Conservation (phyloP, 2,888 invertebrate genomes). For the Mesochorus sp. region DNA sequence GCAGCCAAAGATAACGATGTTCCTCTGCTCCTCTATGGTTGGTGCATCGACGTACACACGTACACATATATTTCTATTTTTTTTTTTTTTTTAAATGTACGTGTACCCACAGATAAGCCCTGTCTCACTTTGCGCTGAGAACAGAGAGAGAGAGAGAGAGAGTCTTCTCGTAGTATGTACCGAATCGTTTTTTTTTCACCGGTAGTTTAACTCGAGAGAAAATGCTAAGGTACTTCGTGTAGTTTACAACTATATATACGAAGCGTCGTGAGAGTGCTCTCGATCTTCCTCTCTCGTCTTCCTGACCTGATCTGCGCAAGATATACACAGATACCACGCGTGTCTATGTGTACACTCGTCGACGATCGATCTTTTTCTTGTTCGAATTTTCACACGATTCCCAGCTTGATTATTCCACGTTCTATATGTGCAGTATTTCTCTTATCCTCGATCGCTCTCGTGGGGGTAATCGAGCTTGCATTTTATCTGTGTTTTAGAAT, state of each 20-base stretch:
- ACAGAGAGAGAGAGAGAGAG: too few species aligned
- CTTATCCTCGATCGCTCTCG: constrained; percentile 6
- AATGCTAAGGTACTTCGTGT: constrained; percentile 17
- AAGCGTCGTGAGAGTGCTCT: constrained; percentile 57
- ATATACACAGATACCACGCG: too few species aligned
- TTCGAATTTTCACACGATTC: constrained; percentile 43
- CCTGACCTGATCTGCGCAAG: constrained; percentile 23
- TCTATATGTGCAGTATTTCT: background rate
- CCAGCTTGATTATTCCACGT: background rate
- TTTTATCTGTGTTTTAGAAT: background rate
- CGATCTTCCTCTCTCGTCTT: constrained; percentile 25
- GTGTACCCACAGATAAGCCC: background rate
- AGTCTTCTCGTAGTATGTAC: background rate
- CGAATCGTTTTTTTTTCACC: constrained; percentile 22
- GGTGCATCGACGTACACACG: background rate
- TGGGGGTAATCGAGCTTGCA: background rate
- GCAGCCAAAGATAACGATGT: constrained; percentile 54
- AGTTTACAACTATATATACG: background rate
- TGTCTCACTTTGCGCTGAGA: background rate
- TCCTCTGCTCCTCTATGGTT: constrained; percentile 20
- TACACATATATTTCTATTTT: background rate
- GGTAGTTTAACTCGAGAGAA: constrained; percentile 51
- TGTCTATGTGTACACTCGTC: too few species aligned
- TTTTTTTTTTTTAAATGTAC: constrained; percentile 1
- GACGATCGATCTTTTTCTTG: constrained; percentile 40